Evolutionary conservation across 2,797 vertebrate genomes (phyloP).

Genomic region (Uromys caudimaculatus): DNA sequence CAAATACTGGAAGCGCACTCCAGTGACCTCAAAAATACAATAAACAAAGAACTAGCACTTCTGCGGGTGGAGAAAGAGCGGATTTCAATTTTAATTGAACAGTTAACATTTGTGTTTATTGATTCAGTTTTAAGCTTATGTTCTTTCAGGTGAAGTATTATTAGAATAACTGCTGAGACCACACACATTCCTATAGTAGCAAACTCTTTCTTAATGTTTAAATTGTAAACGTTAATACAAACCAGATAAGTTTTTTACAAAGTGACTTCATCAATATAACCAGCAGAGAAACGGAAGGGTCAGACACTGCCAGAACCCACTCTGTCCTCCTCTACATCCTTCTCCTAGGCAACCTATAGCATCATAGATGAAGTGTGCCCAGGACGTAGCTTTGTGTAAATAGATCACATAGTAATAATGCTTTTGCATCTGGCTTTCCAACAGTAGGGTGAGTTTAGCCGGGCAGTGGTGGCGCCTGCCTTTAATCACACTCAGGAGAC

Average conservation of each 20-base stretch:
- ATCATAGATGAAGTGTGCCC: neutral
- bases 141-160: neutral
- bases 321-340: neutral
- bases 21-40: neutral
- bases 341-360: neutral
- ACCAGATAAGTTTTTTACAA: neutral
- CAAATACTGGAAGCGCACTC: neutral
- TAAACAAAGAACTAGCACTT: slow-evolving; percentile 17
- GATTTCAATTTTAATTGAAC: slow-evolving; percentile 30
- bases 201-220: neutral
- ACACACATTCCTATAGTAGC: neutral
- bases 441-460: neutral
- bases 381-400: neutral
- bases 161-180: neutral
- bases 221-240: neutral
- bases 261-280: neutral
- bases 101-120: neutral
- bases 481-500: neutral
- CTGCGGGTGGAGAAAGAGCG: neutral
- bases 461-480: neutral
- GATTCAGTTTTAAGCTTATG: neutral
- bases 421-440: neutral
- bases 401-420: neutral
- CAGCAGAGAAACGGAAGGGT: neutral
- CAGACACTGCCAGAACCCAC: neutral